A percentile compares a stretch with the other conserved stretches of the same genome.
Conservation (phyloP, 2,888 invertebrate genomes). For the Scotopteryx bipunctaria region DNA sequence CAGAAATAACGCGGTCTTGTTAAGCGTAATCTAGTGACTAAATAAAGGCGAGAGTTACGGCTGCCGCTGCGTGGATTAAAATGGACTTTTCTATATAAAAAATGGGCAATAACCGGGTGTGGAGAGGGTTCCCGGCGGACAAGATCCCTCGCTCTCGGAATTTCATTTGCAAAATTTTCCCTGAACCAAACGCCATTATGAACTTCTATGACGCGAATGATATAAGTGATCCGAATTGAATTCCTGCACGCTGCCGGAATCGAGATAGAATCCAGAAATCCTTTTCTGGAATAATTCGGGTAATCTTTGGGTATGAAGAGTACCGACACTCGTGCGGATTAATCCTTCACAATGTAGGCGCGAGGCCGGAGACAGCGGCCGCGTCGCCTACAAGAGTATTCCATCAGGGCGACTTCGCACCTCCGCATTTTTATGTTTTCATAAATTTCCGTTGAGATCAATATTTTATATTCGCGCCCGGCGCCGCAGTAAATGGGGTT, state of each 20-base stretch:
- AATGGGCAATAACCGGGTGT: conserved; percentile 65
- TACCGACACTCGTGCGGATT: conserved; percentile 44
- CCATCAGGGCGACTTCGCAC: conserved; percentile 65
- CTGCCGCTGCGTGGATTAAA: conserved; percentile 62
- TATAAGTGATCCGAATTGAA: conserved; percentile 49
- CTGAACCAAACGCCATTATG: conserved; percentile 58
- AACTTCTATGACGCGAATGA: conserved; percentile 48
- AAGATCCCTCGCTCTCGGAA: conserved; percentile 58
- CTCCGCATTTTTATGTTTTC: conserved; percentile 77
- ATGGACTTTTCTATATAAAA: conserved; percentile 63
- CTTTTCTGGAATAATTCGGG: conserved; percentile 42
- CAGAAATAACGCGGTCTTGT: conserved; percentile 49
- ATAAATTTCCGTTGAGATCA: conserved; percentile 78
- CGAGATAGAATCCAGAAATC: conserved; percentile 35
- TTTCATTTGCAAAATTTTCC: conserved; percentile 68
- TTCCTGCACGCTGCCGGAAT: conserved; percentile 41
- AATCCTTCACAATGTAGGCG: conserved; percentile 45
- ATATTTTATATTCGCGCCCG: conserved; percentile 77
- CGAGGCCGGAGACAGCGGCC: conserved; percentile 43
- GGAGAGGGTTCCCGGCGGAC: conserved; percentile 54
- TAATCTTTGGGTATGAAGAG: conserved; percentile 44
- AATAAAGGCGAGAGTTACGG: conserved; percentile 68
- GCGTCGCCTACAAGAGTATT: conserved; percentile 60
- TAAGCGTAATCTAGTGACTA: conserved; percentile 64
- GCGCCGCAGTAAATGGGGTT: conserved; percentile 61